Evolutionary conservation across 2,888 invertebrate species (phyloP).

Genomic region (Eupithecia tripunctaria): DNA sequence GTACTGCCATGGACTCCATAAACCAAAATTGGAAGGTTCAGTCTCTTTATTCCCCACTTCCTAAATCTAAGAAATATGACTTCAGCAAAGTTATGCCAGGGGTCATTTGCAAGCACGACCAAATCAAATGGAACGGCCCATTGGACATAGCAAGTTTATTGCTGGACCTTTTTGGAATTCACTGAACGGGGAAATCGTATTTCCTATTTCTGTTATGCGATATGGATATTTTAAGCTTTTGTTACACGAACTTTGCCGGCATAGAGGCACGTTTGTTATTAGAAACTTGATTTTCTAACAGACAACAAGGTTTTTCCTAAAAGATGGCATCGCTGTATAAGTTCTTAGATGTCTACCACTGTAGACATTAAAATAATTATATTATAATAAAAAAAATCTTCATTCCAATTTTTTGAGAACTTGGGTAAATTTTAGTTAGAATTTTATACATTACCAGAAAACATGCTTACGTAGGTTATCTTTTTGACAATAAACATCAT

Average conservation of each 20-base stretch:
- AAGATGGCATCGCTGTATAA: too few species aligned
- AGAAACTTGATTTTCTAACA: background rate
- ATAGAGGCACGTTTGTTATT: background rate
- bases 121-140: constrained; percentile 63
- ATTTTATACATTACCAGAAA: too few species aligned
- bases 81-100: constrained; percentile 23
- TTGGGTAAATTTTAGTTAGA: too few species aligned
- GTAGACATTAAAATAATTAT: too few species aligned
- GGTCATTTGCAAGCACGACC: constrained; percentile 46
- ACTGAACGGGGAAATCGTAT: constrained; percentile 37
- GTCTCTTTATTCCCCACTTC: background rate
- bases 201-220: constrained; percentile 40
- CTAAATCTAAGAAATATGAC: constrained; percentile 25
- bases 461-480: too few species aligned
- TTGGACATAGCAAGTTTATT: constrained; percentile 53
- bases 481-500: too few species aligned
- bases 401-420: too few species aligned
- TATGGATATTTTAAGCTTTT: constrained; percentile 12
- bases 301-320: too few species aligned
- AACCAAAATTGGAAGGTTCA: background rate
- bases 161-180: constrained; percentile 49
- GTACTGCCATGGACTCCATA: background rate
- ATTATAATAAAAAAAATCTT: too few species aligned
- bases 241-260: constrained; percentile 2
- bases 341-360: too few species aligned